phyloP scores from a whole-genome alignment of 2,113 vertebrate species.

The Corythaeola cristata region DNA sequence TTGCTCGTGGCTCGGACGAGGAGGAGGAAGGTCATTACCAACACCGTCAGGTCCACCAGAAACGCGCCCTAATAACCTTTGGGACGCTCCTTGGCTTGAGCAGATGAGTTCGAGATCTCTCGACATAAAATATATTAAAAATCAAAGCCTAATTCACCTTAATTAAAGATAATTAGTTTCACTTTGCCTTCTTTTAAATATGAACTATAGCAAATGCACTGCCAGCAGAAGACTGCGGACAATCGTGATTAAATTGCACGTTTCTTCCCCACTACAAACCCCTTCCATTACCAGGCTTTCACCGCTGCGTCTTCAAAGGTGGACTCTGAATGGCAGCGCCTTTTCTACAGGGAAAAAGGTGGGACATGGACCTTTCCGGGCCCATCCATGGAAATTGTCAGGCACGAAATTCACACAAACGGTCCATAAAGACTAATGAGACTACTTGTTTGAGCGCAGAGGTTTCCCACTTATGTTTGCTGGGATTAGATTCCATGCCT shows the following conservation, averaged over 20 bases:
- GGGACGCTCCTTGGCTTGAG: slow-evolving; percentile 62
- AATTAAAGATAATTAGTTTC: slow-evolving; percentile 81
- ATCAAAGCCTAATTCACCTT: slow-evolving; percentile 75
- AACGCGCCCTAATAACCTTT: slow-evolving; percentile 76
- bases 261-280: not conserved
- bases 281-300: not conserved
- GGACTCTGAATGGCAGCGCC: not conserved
- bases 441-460: not conserved
- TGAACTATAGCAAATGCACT: slow-evolving; percentile 9
- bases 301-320: not conserved
- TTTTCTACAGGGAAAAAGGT: not conserved
- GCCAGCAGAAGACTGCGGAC: slow-evolving; percentile 48
- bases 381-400: not conserved
- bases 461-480: not conserved
- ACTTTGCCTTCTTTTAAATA: slow-evolving; percentile 73
- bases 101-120: slow-evolving; percentile 51
- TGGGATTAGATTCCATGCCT: not conserved
- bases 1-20: slow-evolving; percentile 59
- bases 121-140: slow-evolving; percentile 66
- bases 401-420: not conserved
- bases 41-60: slow-evolving; percentile 63
- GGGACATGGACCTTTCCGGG: not conserved
- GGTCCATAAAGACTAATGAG: not conserved
- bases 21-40: slow-evolving; percentile 73
- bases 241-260: not conserved